These are phyloP conservation scores for Microctenopoma stevenorrisi DNA, from an alignment of 2,797 vertebrate species.

Conservation along the genomic window DNA sequence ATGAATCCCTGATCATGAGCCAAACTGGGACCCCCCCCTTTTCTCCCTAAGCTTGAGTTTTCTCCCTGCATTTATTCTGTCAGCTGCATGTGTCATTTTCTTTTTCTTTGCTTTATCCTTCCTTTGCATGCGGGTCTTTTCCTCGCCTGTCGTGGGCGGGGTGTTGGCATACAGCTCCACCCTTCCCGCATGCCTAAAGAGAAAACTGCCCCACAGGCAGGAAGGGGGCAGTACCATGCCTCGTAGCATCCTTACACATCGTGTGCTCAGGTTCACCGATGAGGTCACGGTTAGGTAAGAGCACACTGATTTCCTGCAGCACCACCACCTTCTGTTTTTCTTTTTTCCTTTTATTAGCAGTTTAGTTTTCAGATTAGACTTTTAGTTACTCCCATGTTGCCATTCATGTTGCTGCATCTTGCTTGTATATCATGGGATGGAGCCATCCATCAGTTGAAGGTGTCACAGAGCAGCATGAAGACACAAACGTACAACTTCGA, in stretches of 20 bases:
- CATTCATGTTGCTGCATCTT: conserved; percentile 29
- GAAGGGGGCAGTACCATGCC: conserved; percentile 73
- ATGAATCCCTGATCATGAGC: conserved; percentile 31
- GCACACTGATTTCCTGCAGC: conserved; percentile 3
- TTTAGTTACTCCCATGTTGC: conserved; percentile 14
- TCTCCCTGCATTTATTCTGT: conserved; percentile 18
- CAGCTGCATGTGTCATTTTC: conserved; percentile 55
- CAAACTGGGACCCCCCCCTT: too few species aligned
- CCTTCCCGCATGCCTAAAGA: conserved; percentile 92
- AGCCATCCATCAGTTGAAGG: conserved; percentile 54
- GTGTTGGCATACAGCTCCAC: conserved; percentile 84
- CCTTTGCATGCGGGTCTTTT: conserved; percentile 62
- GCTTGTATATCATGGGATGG: conserved; percentile 42
- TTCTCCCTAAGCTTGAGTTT: background rate
- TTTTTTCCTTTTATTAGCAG: background rate
- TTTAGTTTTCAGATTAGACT: too few species aligned
- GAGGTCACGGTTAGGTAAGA: conserved; percentile 90
- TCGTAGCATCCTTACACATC: conserved; percentile 84
- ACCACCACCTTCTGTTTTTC: background rate
- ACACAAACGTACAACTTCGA: conserved; percentile 38
- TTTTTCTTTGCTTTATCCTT: conserved; percentile 44
- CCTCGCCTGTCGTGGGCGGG: conserved; percentile 44
- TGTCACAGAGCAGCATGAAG: conserved; percentile 41
- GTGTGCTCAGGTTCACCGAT: conserved; percentile 87
- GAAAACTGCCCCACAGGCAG: conserved; percentile 83